Percentiles rank a stretch among this genome's conserved stretches.
phyloP scores from a whole-genome alignment of 2,113 vertebrate species.

The Mastomys natalensis region DNA sequence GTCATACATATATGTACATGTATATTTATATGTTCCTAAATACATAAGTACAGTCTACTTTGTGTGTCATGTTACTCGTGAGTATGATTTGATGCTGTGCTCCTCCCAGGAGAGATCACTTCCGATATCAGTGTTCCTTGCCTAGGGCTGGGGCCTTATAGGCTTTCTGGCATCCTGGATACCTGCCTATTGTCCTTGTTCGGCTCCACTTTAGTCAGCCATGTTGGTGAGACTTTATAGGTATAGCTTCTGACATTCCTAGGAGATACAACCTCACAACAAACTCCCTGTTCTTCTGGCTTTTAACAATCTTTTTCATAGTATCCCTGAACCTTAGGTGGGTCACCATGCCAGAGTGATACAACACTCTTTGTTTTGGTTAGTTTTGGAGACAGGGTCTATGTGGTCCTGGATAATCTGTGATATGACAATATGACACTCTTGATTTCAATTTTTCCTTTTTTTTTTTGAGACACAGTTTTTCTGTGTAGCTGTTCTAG shows the following conservation, averaged over 20 bases:
- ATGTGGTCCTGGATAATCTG: no score
- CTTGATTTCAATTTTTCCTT: no score
- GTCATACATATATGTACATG: not conserved
- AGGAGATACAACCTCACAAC: not conserved
- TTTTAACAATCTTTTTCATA: not conserved
- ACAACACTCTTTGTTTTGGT: no score
- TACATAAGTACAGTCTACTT: not conserved
- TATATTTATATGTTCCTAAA: not conserved
- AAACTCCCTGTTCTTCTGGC: not conserved
- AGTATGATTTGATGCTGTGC: not conserved
- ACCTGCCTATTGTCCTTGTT: not conserved
- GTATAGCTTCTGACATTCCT: not conserved
- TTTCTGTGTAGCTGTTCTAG: no score
- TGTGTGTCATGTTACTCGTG: not conserved
- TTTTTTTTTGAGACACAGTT: no score
- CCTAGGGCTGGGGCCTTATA: not conserved
- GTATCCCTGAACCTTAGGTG: no score
- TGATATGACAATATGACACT: no score
- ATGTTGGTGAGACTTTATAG: not conserved
- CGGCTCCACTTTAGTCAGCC: not conserved
- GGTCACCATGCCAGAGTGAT: no score
- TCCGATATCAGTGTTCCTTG: not conserved
- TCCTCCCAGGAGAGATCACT: not conserved
- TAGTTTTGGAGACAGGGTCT: no score
- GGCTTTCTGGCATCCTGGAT: not conserved